Evolutionary conservation across 2,797 vertebrate genomes (phyloP).

Genomic region (Oophaga sylvatica): DNA sequence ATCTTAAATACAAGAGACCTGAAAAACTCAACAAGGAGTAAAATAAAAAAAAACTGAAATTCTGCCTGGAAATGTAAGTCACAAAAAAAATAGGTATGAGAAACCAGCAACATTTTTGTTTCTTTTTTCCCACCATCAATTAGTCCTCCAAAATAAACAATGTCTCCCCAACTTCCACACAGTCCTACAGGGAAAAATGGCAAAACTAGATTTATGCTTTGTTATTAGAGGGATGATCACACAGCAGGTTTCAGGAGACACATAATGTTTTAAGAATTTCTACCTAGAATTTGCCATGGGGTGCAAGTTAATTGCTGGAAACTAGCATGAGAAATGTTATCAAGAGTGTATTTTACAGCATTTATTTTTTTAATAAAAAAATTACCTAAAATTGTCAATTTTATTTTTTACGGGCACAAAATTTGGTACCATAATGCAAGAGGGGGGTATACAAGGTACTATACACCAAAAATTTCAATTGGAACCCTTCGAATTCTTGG

Average conservation of each 20-base stretch:
- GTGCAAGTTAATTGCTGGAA: neutral
- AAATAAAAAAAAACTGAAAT: neutral
- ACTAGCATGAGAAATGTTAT: neutral
- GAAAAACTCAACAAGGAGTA: neutral
- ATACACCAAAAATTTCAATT: neutral
- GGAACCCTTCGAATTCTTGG: neutral
- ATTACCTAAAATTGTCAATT: neutral
- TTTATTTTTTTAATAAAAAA: neutral
- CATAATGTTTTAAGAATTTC: neutral
- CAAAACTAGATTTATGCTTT: constrained; percentile 39
- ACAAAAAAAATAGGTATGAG: constrained; percentile 30
- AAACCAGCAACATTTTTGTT: constrained; percentile 34
- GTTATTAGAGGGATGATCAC: constrained; percentile 28
- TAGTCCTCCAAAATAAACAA: constrained; percentile 45
- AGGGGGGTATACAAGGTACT: neutral
- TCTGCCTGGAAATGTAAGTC: constrained; percentile 14
- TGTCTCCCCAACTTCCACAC: constrained; percentile 45
- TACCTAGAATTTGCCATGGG: neutral
- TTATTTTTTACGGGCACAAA: neutral
- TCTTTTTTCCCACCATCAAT: constrained; percentile 57
- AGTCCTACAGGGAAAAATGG: neutral
- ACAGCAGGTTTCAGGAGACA: constrained; percentile 9
- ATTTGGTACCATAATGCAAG: neutral
- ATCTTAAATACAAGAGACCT: neutral
- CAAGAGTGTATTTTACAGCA: neutral